Evolutionary conservation across 1,140 invertebrate species (phyloP), one percentile per base, ranked within the genome.

Genomic region (Odontomachus brunneus): DNA sequence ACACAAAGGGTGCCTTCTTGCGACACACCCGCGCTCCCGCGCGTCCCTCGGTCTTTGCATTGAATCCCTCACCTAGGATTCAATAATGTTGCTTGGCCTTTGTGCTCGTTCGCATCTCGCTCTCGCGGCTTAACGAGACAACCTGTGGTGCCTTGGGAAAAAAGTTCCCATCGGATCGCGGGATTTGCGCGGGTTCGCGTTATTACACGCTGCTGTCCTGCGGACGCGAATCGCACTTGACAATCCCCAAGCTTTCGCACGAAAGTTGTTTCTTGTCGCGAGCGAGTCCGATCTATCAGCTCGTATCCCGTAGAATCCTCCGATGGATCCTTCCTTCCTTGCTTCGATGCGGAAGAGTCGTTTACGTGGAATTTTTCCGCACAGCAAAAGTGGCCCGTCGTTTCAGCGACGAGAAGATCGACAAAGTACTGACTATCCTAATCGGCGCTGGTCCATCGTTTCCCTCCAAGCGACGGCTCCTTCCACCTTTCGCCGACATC

Each of bases 341-440:
- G 0, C 29, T 33, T 44, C 38, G 0, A 5, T 44, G 29, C 29
- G 29, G 29, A 44, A 4, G 9, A 11, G 9, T 17, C 29, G 14
- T 69, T 67, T 55, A 57, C 22, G 55, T 78, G 11, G 19, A 78
- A 67, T 17, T 80, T 71, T 44, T 17, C 14, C 26, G 26, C 19
- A 11, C 9, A 57, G 12, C 51, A 1, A 17, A 14, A 51, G 57
- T 57, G 9, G 38, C n/a, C n/a, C n/a, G 4, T 15, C 17, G 53
- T 63, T 78, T 55, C 17, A 33, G 29, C 49, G 1, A 26, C 17
- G 73, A 26, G 48, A 51, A 44, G 57, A 44, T 12, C 24, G 15
- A 55, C 29, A 44, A 59, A 72, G n/a, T 53, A 66, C 81, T 69
- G 57, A 65, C 60, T 66, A 44, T 57, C 65, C 51, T 80, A 71